Conservation (phyloP, 64 coral and sea anemone genomes). For the Anthopleura sola region DNA sequence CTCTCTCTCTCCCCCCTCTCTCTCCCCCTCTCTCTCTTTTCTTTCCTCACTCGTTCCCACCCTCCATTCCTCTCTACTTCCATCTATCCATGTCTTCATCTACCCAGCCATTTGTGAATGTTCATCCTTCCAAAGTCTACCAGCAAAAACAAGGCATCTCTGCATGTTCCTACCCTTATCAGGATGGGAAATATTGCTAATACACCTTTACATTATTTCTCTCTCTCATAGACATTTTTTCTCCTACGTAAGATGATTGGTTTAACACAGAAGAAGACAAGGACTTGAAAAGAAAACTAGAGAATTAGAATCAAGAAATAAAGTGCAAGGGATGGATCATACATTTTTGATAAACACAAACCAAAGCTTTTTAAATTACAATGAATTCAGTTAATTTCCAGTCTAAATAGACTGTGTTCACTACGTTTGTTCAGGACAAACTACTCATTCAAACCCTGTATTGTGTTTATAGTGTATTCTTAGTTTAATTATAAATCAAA, state of each 20-base stretch:
- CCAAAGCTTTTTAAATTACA: not conserved
- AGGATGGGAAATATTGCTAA: too few species aligned
- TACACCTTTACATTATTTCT: too few species aligned
- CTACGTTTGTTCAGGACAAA: too few species aligned
- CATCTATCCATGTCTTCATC: not conserved
- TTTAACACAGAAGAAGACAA: not conserved
- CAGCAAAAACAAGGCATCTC: too few species aligned
- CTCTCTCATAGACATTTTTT: too few species aligned
- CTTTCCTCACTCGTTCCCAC: not conserved
- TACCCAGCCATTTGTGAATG: not conserved
- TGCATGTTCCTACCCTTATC: too few species aligned
- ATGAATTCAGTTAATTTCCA: not conserved
- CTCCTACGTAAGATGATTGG: too few species aligned
- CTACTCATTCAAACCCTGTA: too few species aligned
- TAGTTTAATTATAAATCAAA: not conserved
- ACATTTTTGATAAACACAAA: not conserved
- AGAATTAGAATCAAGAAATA: not conserved
- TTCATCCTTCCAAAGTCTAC: not conserved
- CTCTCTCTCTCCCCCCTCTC: not conserved
- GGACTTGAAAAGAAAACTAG: not conserved
- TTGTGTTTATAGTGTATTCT: not conserved
- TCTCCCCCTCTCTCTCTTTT: not conserved
- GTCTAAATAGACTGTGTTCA: not conserved
- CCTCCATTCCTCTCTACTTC: not conserved
- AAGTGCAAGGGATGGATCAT: not conserved